Evolutionary conservation across 1,140 invertebrate species (phyloP).

Genomic region (Triops longicaudatus): DNA sequence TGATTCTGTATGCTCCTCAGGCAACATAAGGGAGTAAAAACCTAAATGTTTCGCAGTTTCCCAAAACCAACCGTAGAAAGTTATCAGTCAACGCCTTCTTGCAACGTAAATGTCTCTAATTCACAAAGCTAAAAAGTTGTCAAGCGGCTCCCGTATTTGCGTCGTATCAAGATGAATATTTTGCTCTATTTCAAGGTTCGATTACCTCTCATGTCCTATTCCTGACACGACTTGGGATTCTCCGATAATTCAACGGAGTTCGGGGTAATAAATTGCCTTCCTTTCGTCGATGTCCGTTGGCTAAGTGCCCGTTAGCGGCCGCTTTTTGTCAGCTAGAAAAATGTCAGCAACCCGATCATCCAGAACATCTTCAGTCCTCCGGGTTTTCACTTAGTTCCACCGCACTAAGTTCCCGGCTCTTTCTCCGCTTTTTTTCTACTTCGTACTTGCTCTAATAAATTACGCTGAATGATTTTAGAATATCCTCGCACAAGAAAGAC

Average conservation of each 20-base stretch:
- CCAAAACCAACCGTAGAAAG: too few relatives aligned
- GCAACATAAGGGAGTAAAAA: too few relatives aligned
- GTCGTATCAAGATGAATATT: neutral
- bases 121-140: neutral
- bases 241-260: neutral
- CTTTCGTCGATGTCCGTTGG: slow-evolving; percentile 2
- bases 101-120: neutral
- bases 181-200: slow-evolving; percentile 9
- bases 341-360: neutral
- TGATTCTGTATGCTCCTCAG: too few relatives aligned
- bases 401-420: neutral
- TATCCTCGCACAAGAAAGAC: neutral
- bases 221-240: neutral
- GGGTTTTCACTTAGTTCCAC: slow-evolving; percentile 1
- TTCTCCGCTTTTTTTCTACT: neutral
- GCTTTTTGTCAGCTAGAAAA: neutral
- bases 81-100: too few relatives aligned
- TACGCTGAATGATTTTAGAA: neutral
- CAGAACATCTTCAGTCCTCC: neutral
- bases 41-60: too few relatives aligned
- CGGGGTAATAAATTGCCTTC: neutral
- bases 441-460: neutral
- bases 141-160: neutral
- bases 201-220: neutral
- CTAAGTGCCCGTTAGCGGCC: slow-evolving; percentile 6